Percentiles rank a stretch among this genome's conserved stretches.
Evolutionary conservation across 2,113 vertebrate genomes (phyloP).

Genomic region (Hylia prasina): DNA sequence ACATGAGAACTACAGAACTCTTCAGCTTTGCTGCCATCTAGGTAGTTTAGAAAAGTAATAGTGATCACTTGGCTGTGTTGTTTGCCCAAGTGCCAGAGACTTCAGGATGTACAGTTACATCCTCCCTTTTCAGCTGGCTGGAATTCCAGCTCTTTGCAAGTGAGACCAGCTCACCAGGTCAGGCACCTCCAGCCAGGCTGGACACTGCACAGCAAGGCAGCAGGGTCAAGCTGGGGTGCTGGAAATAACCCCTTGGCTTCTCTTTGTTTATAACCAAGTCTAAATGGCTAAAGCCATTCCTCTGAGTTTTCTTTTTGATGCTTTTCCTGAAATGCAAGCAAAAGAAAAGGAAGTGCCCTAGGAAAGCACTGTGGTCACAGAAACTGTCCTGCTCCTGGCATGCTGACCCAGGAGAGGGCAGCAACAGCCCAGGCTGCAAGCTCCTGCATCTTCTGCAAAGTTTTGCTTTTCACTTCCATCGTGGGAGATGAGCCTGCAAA

Average conservation of each 20-base stretch:
- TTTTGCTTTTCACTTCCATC: not conserved
- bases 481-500: not conserved
- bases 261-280: not conserved
- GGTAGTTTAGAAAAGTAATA: not conserved
- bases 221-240: not conserved
- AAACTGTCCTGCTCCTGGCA: not conserved
- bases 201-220: rapidly evolving
- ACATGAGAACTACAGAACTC: not conserved
- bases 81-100: not conserved
- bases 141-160: not conserved
- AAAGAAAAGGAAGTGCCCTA: not conserved
- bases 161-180: rapidly evolving
- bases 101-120: not conserved
- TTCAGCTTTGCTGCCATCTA: not conserved
- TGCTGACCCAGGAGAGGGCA: constrained; percentile 54
- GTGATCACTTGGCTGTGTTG: rapidly evolving
- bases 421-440: not conserved
- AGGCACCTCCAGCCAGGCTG: not conserved
- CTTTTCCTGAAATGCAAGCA: not conserved
- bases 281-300: not conserved
- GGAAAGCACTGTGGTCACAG: not conserved
- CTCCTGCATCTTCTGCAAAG: not conserved
- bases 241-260: rapidly evolving
- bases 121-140: not conserved
- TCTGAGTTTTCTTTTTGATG: too few species aligned